Base-by-base conservation (phyloP, 2,888 invertebrate genomes). In the Caenorhabditis sp. region DNA sequence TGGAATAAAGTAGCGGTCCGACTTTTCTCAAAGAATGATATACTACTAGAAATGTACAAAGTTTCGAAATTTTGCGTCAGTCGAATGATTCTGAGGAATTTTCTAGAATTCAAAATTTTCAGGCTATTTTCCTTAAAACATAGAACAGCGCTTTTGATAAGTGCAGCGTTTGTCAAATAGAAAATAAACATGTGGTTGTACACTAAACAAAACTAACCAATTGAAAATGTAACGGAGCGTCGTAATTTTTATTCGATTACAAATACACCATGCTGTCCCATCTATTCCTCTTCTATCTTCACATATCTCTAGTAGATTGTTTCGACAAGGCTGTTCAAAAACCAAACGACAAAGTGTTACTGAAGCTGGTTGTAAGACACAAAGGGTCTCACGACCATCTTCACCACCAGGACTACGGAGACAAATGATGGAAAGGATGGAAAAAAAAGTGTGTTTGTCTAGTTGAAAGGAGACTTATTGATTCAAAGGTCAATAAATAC, bases 401-500 rank as follows among this genome's bases (percentile, higher is more conserved):
- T 12, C 19, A 28, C n/a, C 35, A 59, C n/a, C 35, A 59, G 22
- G 16, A 76, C 35, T 51, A 24, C 14, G 26, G n/a, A 51, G 26
- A 41, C 16, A 61, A 19, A 22, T 19, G n/a, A 22, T 35, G 47
- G 47, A 47, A 12, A 19, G 22, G 70, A 56, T 49, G 28, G 24
- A 19, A 35, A 70, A 70, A 70, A 64, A 47, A 47, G 47, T 24
- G 31, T 64, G 64, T 79, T 79, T 72, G 70, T 41, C 56, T 41
- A 44, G 63, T 64, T 69, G 54, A 63, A 69, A 77, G 19, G 38
- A 61, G 69, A 61, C 54, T 70, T 79, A 79, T 79, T 79, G 79
- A 79, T 79, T 64, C 56, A 64, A 64, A 79, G 70, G 70, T 79
- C 79, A 79, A 69, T 79, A 77, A 77, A 70, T 41, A 70, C 54